A percentile compares a stretch with the other conserved stretches of the same genome.
Evolutionary conservation across 35 echinoderm and acorn worm genomes (phyloP).

Genomic region (Patiria miniata): DNA sequence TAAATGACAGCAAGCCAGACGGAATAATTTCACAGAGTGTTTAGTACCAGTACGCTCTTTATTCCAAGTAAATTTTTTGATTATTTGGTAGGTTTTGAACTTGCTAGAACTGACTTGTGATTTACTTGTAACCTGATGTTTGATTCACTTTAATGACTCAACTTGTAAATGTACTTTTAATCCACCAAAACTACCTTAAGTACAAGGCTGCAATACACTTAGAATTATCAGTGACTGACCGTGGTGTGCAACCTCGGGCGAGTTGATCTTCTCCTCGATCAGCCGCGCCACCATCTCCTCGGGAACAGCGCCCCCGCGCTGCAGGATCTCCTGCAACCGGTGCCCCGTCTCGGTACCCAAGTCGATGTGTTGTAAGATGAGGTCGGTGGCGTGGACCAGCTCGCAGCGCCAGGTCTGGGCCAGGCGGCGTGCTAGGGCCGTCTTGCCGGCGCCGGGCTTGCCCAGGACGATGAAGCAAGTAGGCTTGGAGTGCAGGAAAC

Average conservation of each 20-base stretch:
- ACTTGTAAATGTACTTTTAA: too few species aligned
- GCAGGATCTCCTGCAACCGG: constrained; percentile 74
- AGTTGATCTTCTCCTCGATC: constrained; percentile 97
- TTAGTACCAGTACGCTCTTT: too few species aligned
- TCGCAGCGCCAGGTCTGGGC: constrained; percentile 94
- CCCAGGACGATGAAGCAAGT: constrained; percentile 97
- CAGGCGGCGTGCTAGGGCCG: constrained; percentile 76
- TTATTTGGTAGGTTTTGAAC: too few species aligned
- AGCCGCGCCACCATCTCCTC: constrained; percentile 90
- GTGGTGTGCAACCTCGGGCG: constrained; percentile 92
- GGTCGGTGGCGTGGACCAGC: constrained; percentile 88
- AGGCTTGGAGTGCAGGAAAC: constrained; percentile 95
- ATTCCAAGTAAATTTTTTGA: too few species aligned
- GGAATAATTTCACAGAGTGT: too few species aligned
- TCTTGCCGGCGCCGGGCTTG: constrained; percentile 91
- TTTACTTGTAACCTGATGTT: too few species aligned
- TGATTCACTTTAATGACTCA: too few species aligned
- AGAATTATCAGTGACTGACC: constrained; percentile 41
- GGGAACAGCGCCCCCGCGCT: constrained; percentile 78
- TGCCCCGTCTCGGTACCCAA: constrained; percentile 82
- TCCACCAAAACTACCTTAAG: too few species aligned
- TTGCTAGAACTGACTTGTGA: too few species aligned
- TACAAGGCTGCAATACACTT: too few species aligned
- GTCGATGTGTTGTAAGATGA: constrained; percentile 88
- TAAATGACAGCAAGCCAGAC: too few species aligned